Evolutionary conservation across 2,113 vertebrate genomes (phyloP), one percentile per base, ranked within the genome.

Genomic region (Caranx ignobilis): DNA sequence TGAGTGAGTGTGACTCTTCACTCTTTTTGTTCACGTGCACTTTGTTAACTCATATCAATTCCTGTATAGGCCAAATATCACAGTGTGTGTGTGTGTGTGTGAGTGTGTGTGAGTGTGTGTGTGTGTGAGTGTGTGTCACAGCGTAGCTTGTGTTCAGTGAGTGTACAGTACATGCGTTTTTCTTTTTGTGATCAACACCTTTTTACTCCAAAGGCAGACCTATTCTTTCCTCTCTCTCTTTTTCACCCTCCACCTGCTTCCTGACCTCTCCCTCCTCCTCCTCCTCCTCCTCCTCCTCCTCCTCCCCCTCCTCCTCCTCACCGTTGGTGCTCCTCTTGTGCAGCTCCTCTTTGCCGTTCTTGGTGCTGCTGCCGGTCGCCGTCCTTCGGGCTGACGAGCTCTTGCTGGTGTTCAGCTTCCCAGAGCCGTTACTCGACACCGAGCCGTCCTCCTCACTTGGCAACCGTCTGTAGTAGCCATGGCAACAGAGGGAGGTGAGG

Each of bases 391-490:
- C 96, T 1, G 92, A 93, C 11, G 97, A 97, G 95, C 92, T 96
- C 84, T 95, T 95, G 79, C 95, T 90, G 0, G 96, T 96, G 93
- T 97, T 98, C 90, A 96, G 95, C 94, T 99, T 99, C 82, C 95
- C 97, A 3, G 98, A 99, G 88, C 96, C 96, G 13, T 95, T 95
- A 92, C 97, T 99, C 87, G 96, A 95, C 94, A 98, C 93, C 63
- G 98, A 99, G 91, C 97, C 96, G 0, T 95, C 95, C 90, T 98
- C 96, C 88, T 98, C 98, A 71, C 98, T 99, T 72, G 97, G 97
- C 92, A 97, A 96, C 94, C 85, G 95, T 92, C 98, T 98, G 96
- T 76, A 94, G 96, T 96, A 96, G 95, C 96, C 98, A 99, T 96
- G 95, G 97, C 96, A 99, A 99, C 97, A 97, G 93, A 93, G 91